phyloP scores from a whole-genome alignment of 2,113 vertebrate genomes.

The Ovibos moschatus region DNA sequence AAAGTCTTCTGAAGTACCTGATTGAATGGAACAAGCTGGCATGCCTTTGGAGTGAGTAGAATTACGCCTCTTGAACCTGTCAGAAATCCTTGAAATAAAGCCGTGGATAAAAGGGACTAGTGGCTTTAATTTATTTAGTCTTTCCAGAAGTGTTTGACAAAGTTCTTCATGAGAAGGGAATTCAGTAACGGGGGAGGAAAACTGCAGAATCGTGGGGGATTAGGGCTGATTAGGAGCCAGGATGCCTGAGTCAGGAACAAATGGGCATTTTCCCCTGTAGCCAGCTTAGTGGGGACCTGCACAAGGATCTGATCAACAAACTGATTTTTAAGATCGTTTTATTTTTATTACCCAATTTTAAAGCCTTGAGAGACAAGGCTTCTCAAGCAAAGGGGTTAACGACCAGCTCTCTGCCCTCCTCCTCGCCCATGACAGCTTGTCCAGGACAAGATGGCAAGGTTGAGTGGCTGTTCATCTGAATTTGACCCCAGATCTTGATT shows the following conservation, averaged over 20 bases:
- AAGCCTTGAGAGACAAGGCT: background rate
- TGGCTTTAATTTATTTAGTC: constrained; percentile 34
- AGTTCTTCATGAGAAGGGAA: background rate
- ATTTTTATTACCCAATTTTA: background rate
- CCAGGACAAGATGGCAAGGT: background rate
- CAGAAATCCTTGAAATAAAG: constrained; percentile 48
- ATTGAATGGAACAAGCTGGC: background rate
- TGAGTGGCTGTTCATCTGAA: background rate
- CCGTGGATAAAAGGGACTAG: constrained; percentile 3
- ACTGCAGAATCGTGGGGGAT: background rate
- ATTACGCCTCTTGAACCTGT: constrained; percentile 12
- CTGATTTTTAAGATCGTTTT: background rate
- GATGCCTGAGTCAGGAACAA: background rate
- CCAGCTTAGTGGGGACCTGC: background rate
- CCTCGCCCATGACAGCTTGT: background rate
- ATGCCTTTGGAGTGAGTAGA: background rate
- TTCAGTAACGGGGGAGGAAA: background rate
- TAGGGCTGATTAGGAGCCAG: background rate
- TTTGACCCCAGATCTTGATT: background rate
- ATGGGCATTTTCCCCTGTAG: background rate
- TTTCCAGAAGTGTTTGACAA: constrained; percentile 46
- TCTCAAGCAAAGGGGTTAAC: background rate
- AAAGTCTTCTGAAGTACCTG: background rate
- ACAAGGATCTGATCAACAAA: background rate
- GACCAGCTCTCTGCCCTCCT: background rate